Evolutionary conservation across 1,140 invertebrate species (phyloP).

Genomic region (Pomacea maculata): DNA sequence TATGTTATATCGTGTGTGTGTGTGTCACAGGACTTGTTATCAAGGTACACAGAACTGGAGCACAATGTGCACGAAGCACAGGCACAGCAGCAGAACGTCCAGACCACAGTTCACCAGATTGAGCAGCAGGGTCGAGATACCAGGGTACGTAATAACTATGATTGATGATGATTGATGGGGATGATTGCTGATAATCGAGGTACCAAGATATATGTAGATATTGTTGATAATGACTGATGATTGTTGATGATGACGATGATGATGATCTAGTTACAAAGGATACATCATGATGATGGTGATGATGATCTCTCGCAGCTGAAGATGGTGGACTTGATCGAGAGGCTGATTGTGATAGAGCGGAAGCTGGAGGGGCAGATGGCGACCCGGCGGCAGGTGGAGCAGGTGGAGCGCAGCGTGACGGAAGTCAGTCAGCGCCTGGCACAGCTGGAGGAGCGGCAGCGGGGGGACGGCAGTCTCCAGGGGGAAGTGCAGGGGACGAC

Average conservation of each 20-base stretch:
- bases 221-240: too few species aligned
- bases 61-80: too few species aligned
- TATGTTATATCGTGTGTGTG: too few species aligned
- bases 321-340: constrained; percentile 36
- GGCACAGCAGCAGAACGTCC: neutral
- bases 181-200: too few species aligned
- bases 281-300: too few species aligned
- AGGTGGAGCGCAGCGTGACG: too few species aligned
- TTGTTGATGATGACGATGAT: neutral
- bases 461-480: too few species aligned
- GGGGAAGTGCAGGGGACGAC: constrained; percentile 6
- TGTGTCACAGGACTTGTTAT: too few species aligned
- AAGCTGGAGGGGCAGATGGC: constrained; percentile 28
- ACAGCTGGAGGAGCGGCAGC: constrained; percentile 3
- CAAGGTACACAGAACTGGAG: too few species aligned
- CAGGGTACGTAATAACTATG: constrained; percentile 6
- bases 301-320: constrained; percentile 29
- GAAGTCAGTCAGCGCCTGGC: constrained; percentile 9
- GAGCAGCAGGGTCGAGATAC: constrained; percentile 18
- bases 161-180: too few species aligned
- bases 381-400: too few species aligned
- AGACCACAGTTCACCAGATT: constrained; percentile 8
- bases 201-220: too few species aligned
- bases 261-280: neutral
- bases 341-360: constrained; percentile 33